A percentile compares a stretch with the other conserved stretches of the same genome.
Conservation (phyloP, 2,113 vertebrate species). For the Desmodus rotundus region DNA sequence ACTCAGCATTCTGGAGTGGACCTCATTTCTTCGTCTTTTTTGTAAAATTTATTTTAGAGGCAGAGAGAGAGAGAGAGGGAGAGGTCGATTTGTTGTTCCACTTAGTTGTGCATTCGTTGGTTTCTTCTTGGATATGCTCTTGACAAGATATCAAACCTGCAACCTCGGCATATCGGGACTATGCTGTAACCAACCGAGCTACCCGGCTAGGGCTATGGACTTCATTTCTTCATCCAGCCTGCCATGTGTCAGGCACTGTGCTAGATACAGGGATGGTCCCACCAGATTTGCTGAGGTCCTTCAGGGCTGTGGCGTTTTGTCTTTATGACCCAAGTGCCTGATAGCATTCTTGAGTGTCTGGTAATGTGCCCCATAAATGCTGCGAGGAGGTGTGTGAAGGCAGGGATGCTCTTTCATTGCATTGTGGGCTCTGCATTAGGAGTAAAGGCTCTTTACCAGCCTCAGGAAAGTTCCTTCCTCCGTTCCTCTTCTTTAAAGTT, state of each 20-base stretch:
- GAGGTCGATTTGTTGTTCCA: too few species aligned
- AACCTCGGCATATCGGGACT: too few species aligned
- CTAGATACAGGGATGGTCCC: background rate
- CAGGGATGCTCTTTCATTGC: background rate
- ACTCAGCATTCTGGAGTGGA: background rate
- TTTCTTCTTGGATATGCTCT: too few species aligned
- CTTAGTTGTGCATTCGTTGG: too few species aligned
- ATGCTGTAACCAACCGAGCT: too few species aligned
- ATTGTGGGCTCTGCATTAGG: background rate
- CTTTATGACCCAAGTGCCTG: background rate
- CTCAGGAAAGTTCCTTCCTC: background rate
- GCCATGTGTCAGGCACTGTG: background rate
- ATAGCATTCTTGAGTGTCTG: background rate
- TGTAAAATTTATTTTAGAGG: too few species aligned
- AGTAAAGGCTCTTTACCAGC: background rate
- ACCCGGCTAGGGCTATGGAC: background rate
- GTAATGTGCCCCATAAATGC: background rate
- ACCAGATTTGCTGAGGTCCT: background rate
- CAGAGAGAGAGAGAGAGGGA: too few species aligned
- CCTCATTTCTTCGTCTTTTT: background rate
- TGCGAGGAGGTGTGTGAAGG: background rate
- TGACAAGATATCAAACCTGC: too few species aligned
- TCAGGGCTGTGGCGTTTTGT: background rate
- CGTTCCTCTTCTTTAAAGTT: background rate
- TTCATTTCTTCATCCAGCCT: background rate